phyloP scores from a whole-genome alignment of 1,140 invertebrate species.

The Drosophila pectinifera region DNA sequence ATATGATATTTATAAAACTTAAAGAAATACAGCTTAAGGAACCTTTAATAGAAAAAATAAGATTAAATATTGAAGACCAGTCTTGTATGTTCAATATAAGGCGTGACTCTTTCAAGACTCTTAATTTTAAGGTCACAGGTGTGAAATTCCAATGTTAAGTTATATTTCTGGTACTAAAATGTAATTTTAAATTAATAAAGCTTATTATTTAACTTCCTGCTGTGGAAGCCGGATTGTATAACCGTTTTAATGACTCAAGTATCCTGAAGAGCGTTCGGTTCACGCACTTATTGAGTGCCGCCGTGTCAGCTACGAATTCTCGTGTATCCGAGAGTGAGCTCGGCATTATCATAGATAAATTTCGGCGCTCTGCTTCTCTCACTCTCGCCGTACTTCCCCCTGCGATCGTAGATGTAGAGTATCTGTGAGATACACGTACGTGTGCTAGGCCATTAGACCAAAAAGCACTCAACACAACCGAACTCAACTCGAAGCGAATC shows the following conservation, averaged over 20 bases:
- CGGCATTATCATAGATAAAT: constrained; percentile 45
- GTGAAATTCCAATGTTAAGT: too few species aligned
- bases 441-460: constrained; percentile 4
- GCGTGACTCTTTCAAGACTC: too few species aligned
- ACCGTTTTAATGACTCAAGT: constrained; percentile 19
- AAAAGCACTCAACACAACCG: constrained; percentile 8
- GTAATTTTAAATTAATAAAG: too few species aligned
- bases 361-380: constrained; percentile 6
- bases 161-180: too few species aligned
- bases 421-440: constrained; percentile 70
- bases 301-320: constrained; percentile 2
- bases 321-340: constrained; percentile 2
- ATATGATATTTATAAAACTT: too few species aligned
- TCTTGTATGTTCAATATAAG: too few species aligned
- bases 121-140: neutral
- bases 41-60: too few species aligned
- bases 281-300: constrained; percentile 8
- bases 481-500: constrained; percentile 34
- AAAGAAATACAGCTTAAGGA: too few species aligned
- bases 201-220: too few species aligned
- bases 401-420: constrained; percentile 64
- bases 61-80: too few species aligned
- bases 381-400: constrained; percentile 2
- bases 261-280: constrained; percentile 25
- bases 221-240: constrained; percentile 4